These are phyloP conservation scores for Phainopepla nitens DNA, from an alignment of 2,113 vertebrate genomes.

Conservation along the genomic window DNA sequence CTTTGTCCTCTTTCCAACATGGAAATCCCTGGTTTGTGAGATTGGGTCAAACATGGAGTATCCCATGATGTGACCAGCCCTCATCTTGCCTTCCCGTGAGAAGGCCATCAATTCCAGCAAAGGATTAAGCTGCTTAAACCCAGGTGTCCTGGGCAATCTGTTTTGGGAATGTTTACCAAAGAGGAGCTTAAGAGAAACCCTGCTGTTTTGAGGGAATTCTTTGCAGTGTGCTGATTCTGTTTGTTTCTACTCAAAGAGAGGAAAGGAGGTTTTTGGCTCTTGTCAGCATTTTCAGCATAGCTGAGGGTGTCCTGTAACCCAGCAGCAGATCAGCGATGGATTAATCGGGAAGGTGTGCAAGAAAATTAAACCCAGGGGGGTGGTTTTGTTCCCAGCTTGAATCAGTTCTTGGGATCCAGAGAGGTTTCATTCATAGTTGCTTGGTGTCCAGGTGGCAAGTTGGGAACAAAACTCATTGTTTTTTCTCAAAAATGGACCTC, in stretches of 20 bases:
- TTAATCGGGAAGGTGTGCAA: neutral
- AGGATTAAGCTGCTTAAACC: neutral
- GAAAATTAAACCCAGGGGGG: neutral
- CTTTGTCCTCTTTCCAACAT: neutral
- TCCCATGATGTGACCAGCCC: accelerated
- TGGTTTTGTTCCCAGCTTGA: neutral
- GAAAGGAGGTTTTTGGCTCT: neutral
- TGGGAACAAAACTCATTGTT: neutral
- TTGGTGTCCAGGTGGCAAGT: accelerated
- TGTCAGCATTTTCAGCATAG: neutral
- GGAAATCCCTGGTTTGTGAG: neutral
- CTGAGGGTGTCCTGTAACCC: neutral
- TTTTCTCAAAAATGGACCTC: neutral
- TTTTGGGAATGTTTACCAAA: neutral
- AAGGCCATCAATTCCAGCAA: neutral
- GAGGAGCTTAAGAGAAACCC: neutral
- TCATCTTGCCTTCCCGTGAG: neutral
- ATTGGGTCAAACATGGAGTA: neutral
- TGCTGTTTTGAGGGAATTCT: neutral
- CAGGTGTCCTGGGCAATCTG: neutral
- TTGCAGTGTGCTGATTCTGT: neutral
- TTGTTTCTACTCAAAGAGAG: neutral
- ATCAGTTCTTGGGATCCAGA: neutral
- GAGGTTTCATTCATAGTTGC: neutral
- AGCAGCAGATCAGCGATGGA: neutral